Evolutionary conservation across 2,113 vertebrate genomes (phyloP).

Genomic region (Antechinus flavipes): DNA sequence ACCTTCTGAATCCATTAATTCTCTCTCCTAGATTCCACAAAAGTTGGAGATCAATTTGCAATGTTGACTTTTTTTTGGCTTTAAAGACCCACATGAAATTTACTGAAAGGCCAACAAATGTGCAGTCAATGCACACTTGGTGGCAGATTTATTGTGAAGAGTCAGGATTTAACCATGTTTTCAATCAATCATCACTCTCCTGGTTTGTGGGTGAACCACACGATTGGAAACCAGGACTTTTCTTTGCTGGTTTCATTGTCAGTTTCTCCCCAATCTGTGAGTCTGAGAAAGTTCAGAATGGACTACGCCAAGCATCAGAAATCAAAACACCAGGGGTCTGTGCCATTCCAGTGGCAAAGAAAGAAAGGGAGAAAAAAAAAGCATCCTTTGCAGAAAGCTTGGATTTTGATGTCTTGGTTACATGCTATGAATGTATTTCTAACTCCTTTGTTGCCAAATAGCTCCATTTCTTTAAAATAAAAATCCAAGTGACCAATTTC

Average conservation of each 20-base stretch:
- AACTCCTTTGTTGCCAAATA: slow-evolving; percentile 80
- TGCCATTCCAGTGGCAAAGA: slow-evolving; percentile 60
- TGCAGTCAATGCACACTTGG: slow-evolving; percentile 75
- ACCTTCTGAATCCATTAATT: slow-evolving; percentile 69
- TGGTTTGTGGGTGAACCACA: not conserved
- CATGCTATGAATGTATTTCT: slow-evolving; percentile 74
- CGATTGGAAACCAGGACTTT: slow-evolving; percentile 67
- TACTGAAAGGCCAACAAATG: slow-evolving; percentile 43
- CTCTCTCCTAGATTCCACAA: slow-evolving; percentile 7
- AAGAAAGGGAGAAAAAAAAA: not conserved
- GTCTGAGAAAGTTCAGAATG: slow-evolving; percentile 80
- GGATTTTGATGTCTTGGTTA: slow-evolving; percentile 76
- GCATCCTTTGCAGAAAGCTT: slow-evolving; percentile 78
- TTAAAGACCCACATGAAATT: slow-evolving; percentile 65
- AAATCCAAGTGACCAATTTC: slow-evolving; percentile 80
- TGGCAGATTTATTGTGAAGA: slow-evolving; percentile 53
- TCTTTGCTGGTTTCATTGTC: slow-evolving; percentile 77
- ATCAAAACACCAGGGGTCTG: slow-evolving; percentile 76
- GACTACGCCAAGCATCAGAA: slow-evolving; percentile 80
- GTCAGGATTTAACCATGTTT: slow-evolving; percentile 5
- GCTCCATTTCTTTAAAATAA: slow-evolving; percentile 70
- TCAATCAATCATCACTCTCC: slow-evolving; percentile 43
- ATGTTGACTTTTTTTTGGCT: slow-evolving; percentile 60
- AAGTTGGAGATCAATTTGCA: slow-evolving; percentile 11
- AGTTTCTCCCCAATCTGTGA: slow-evolving; percentile 30